Evolutionary conservation across 2,888 invertebrate species (phyloP), one percentile per base, ranked within the genome.

Genomic region (Caenorhabditis sp.): DNA sequence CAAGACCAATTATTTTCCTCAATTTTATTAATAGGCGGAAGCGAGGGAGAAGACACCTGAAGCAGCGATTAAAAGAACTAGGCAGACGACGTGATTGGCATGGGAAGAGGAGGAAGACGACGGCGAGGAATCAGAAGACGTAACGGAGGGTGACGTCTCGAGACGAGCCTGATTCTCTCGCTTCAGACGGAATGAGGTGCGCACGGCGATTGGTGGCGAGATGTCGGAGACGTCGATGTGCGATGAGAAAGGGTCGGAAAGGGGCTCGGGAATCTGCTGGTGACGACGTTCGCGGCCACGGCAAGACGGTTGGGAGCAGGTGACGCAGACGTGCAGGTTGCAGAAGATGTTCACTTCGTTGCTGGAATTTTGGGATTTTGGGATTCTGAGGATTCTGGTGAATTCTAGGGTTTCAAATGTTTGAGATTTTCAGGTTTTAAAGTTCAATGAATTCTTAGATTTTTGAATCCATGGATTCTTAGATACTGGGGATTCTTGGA

Each of bases 331-430:
- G 72, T 91, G 90, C 31, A 91, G 86, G 80, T 91, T 91, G 85
- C 91, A 91, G 87, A 91, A 91, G 72, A 91, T 91, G 86, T 91
- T 91, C 80, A 91, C 91, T 84, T 91, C 91, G 74, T 91, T 91
- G 85, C 91, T 91, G 80, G 24, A 90, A 83, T 54, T 22, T 35
- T 41, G 26, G 28, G 22, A 19, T 49, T 49, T 19, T 19, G 19
- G 6, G 22, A 49, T 12, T 12, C 3, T 26, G 51, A 24, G 26
- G 12, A 49, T 49, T 49, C n/a, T 47, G 35, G 24, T 1, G 19
- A 16, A n/a, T n/a, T n/a, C 4, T 12, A 35, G 8, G 56, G 6
- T 44, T 7, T 44, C 16, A 16, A 44, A 44, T 3, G 16, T 44
- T 44, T 10, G 44, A 44, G 16, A 14, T 44, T n/a, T n/a, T n/a